Conservation (phyloP, 2,113 vertebrate genomes). For the Sylvia atricapilla region DNA sequence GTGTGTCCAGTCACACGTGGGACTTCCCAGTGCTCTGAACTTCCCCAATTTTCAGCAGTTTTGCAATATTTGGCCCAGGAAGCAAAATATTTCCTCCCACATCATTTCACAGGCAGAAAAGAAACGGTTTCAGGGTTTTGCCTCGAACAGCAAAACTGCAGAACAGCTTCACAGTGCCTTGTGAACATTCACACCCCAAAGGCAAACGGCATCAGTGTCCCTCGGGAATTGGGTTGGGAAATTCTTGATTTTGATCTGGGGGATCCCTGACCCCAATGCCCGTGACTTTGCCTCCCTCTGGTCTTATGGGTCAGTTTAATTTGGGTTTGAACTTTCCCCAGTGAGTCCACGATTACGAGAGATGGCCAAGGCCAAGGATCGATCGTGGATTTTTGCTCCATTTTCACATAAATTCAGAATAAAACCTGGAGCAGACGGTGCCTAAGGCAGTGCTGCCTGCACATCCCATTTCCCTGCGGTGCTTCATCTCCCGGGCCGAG, state of each 20-base stretch:
- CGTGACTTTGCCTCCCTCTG: fast-evolving
- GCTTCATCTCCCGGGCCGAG: fast-evolving
- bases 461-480: fast-evolving
- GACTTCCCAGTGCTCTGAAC: background rate
- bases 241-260: background rate
- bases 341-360: fast-evolving
- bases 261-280: background rate
- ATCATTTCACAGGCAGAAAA: background rate
- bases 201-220: no score
- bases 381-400: fast-evolving
- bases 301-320: background rate
- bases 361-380: fast-evolving
- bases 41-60: background rate
- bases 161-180: background rate
- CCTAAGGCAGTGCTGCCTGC: fast-evolving
- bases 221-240: background rate
- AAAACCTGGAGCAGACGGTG: fast-evolving
- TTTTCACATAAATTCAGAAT: background rate
- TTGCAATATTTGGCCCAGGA: background rate
- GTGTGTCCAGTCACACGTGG: background rate
- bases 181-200: background rate
- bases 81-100: background rate
- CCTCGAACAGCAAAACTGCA: background rate
- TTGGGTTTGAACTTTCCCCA: fast-evolving
- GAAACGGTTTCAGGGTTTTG: fast-evolving